Evolutionary conservation across 1,140 invertebrate species (phyloP), one percentile per base, ranked within the genome.

Genomic region (Drosophila serrata): DNA sequence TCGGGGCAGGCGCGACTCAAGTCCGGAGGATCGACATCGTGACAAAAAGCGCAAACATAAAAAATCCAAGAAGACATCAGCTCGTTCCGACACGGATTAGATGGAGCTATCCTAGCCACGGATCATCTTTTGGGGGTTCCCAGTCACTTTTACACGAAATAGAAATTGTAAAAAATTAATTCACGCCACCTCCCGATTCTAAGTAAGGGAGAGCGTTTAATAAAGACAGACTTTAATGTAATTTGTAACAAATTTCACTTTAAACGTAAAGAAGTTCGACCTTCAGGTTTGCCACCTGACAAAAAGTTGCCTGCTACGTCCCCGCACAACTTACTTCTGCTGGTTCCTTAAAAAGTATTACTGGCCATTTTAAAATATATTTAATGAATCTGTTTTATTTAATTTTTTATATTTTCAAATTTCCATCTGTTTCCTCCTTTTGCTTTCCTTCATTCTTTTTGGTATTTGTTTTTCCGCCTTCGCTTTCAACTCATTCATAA

Each of bases 41-140:
- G 92, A 60, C 77, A 93, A 87, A 87, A 94, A 90, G 88, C 92
- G 93, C 39, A 93, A 94, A 65, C 94, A 93, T 37, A 94, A 94
- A 56, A 93, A 93, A 51, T 93, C 93, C 0, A 94, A 94, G 68
- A 87, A 82, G 40, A 55, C 82, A 40, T 70, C 84, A 1, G 76
- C 80, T 12, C 80, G 84, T 19, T 88, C 84, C 40, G 80, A 73
- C 46, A 53, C 84, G 15, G 84, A 88, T 43, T 88, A 88, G 42
- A 49, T 31, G 35, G 40, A 31, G 13, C 17, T 17, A 61, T 59
- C 65, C 43, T 48, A 55, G 48, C 48, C 59, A 29, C 15, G 24
- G 37, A 64, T 48, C 57, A 42, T 51, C 45, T 53, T 35, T 62
- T 37, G 59, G 55, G 27, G 43, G 43, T 24, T 46, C 43, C 43